Evolutionary conservation across 2,797 vertebrate species (phyloP), one percentile per base, ranked within the genome.

Genomic region (Lacerta bilineata): DNA sequence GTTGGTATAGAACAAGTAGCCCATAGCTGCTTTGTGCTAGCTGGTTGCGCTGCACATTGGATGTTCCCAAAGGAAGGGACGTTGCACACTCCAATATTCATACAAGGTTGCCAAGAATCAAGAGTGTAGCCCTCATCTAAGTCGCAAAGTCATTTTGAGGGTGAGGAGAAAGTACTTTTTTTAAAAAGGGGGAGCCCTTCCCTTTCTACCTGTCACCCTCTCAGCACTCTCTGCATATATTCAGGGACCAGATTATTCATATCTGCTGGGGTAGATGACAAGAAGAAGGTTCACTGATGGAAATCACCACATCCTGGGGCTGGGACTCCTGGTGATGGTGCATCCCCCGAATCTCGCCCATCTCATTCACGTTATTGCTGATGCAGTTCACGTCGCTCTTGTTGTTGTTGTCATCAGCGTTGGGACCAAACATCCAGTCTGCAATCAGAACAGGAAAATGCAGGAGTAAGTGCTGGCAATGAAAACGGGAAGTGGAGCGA

Each of bases 361-460:
- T 89, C 92, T 97, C 97, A 0, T 94, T 97, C 89, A 96, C 88
- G n/a, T 95, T 96, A 94, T 86, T 97, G 88, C 97, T 96, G 95
- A 98, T 96, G 95, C 97, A 98, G 96, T 97, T 98, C 89, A 98
- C 88, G 13, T 98, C 97, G 0, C 95, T 96, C 89, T 98, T 98
- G 95, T 95, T 97, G 94, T 95, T 96, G 96, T 91, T 94, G 90
- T 96, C 91, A 1, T 95, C 93, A 0, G 96, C 96, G 78, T 83
- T 96, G 46, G 97, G 96, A 66, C 97, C 97, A 0, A 97, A 96
- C 79, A 97, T 92, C 98, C 97, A 98, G 27, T 97, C 98, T 98
- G 94, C 33, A 80, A 66, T 89, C 76, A 83, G 85, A 87, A 74
- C 82, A 90, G 75, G 3, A 43, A 91, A 83, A 92, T 20, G 36